A percentile compares a stretch with the other conserved stretches of the same genome.
phyloP scores from a whole-genome alignment of 2,113 vertebrate species.

The Chloropsis hardwickii region DNA sequence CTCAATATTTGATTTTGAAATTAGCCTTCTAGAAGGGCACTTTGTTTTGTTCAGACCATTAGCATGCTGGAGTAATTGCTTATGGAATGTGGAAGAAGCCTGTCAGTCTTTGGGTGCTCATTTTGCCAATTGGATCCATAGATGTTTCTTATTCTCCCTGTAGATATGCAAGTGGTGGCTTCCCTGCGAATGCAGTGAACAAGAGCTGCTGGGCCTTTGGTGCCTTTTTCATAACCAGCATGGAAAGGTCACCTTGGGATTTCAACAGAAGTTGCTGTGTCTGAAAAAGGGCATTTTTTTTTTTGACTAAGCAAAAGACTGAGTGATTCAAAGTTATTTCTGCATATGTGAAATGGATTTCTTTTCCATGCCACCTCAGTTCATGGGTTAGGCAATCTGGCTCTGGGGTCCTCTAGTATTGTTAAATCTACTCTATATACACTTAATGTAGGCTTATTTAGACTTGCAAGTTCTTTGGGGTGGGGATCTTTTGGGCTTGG shows the following conservation, averaged over 20 bases:
- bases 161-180: background rate
- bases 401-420: background rate
- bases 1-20: background rate
- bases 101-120: background rate
- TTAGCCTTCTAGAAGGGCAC: background rate
- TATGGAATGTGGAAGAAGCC: background rate
- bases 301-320: background rate
- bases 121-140: background rate
- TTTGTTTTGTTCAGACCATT: background rate
- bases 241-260: background rate
- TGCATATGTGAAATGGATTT: background rate
- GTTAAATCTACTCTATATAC: background rate
- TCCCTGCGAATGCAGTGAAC: fast-evolving
- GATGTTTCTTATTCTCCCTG: background rate
- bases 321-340: background rate
- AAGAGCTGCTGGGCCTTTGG: background rate
- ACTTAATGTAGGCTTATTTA: background rate
- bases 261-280: background rate
- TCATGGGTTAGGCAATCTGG: background rate
- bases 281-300: background rate
- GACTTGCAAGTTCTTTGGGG: background rate
- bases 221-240: background rate
- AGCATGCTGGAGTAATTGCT: background rate
- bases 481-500: background rate
- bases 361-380: background rate